phyloP scores from a whole-genome alignment of 2,797 vertebrate genomes.

The Oreochromis mossambicus region DNA sequence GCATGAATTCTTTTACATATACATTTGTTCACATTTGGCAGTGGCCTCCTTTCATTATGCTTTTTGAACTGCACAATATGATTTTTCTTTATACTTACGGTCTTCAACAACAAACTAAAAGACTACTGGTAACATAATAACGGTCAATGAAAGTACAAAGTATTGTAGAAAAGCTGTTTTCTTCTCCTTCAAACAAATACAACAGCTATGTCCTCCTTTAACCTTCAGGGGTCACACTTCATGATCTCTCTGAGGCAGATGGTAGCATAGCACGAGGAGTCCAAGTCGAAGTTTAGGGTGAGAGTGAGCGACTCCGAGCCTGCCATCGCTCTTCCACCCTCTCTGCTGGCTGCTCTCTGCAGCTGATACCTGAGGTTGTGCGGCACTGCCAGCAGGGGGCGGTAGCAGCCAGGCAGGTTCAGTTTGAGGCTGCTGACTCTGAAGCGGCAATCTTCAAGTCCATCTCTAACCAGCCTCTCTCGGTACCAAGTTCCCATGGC shows the following conservation, averaged over 20 bases:
- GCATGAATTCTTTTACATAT: constrained; percentile 25
- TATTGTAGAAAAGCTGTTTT: neutral
- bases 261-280: constrained; percentile 93
- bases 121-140: constrained; percentile 9
- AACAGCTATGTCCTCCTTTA: neutral
- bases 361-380: constrained; percentile 79
- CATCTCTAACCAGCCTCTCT: constrained; percentile 81
- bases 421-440: constrained; percentile 84
- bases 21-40: constrained; percentile 25
- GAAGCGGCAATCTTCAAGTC: constrained; percentile 80
- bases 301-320: constrained; percentile 54
- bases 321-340: neutral
- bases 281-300: constrained; percentile 84
- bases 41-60: neutral
- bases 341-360: constrained; percentile 27
- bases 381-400: constrained; percentile 84
- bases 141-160: constrained; percentile 1
- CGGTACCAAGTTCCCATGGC: constrained; percentile 84
- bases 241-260: constrained; percentile 92
- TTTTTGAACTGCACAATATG: neutral
- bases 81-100: neutral
- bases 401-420: constrained; percentile 92
- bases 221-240: constrained; percentile 82
- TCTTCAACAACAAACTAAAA: neutral
- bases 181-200: neutral